Percentiles rank a stretch among this genome's conserved stretches.
Evolutionary conservation across 2,797 vertebrate species (phyloP).

Genomic region (Odontamblyopus lacepedii): DNA sequence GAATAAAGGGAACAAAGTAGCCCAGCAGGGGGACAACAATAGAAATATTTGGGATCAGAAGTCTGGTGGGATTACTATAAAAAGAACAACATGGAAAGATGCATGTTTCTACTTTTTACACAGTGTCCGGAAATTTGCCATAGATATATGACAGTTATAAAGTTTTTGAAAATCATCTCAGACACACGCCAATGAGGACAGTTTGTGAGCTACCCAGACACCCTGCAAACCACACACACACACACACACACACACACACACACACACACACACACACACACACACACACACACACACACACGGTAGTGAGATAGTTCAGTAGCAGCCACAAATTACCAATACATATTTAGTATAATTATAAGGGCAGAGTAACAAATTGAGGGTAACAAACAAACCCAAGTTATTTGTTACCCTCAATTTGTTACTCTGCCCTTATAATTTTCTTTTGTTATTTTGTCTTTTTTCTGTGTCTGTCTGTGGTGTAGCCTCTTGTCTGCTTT

Average conservation of each 20-base stretch:
- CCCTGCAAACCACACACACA: background rate
- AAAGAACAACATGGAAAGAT: no score
- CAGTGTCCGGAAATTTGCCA: background rate
- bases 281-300: background rate
- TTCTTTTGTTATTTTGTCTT: background rate
- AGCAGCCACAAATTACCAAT: background rate
- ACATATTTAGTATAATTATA: background rate
- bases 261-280: background rate
- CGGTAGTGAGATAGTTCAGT: background rate
- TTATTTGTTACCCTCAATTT: no score
- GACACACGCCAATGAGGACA: background rate
- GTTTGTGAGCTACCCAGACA: background rate
- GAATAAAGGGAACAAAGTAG: no score
- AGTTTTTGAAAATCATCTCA: background rate
- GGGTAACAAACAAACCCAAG: no score
- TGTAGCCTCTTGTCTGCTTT: background rate
- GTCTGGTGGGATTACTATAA: no score
- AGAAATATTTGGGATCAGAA: no score
- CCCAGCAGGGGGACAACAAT: no score
- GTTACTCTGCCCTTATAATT: background rate
- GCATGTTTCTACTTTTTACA: background rate
- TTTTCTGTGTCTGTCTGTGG: no score
- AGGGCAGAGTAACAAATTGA: no score
- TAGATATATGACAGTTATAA: background rate
- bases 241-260: background rate